These are phyloP conservation scores for Tipula confusa DNA, from an alignment of 2,888 invertebrate species.

Conservation along the genomic window DNA sequence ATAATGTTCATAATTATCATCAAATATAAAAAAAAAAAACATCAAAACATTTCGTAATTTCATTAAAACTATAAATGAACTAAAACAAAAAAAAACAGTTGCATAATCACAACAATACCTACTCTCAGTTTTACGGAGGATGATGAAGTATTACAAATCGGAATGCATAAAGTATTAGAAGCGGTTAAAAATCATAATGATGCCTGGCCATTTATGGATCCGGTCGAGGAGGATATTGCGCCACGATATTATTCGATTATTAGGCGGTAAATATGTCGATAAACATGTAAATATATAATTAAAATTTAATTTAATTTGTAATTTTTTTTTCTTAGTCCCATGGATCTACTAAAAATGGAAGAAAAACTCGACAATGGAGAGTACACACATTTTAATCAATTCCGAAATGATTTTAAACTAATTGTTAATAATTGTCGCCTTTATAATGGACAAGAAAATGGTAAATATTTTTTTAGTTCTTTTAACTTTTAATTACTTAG, in stretches of 20 bases:
- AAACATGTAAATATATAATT: too few relatives aligned
- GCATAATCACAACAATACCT: slow-evolving; percentile 34
- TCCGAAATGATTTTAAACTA: slow-evolving; percentile 82
- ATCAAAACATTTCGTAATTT: slow-evolving; percentile 15
- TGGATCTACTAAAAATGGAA: slow-evolving; percentile 86
- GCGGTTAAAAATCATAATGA: slow-evolving; percentile 83
- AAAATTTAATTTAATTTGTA: slow-evolving; percentile 21
- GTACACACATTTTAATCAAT: slow-evolving; percentile 73
- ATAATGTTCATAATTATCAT: neutral
- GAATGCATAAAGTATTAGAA: slow-evolving; percentile 88
- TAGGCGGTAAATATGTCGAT: slow-evolving; percentile 48
- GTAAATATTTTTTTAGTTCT: slow-evolving; percentile 50
- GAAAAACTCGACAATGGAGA: slow-evolving; percentile 76
- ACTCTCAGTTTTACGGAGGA: slow-evolving; percentile 68
- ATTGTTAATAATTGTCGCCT: slow-evolving; percentile 89
- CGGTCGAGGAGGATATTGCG: slow-evolving; percentile 88
- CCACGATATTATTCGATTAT: slow-evolving; percentile 77
- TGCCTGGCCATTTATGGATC: slow-evolving; percentile 92
- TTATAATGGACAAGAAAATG: slow-evolving; percentile 90
- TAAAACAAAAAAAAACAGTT: slow-evolving; percentile 29
- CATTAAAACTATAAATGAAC: neutral
- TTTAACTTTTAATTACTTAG: too few relatives aligned
- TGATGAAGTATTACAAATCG: slow-evolving; percentile 80
- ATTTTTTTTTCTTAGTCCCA: slow-evolving; percentile 56
- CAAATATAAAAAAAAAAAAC: neutral